Base-by-base conservation (phyloP, 2,797 vertebrate genomes). In the Ceyx erithaca region DNA sequence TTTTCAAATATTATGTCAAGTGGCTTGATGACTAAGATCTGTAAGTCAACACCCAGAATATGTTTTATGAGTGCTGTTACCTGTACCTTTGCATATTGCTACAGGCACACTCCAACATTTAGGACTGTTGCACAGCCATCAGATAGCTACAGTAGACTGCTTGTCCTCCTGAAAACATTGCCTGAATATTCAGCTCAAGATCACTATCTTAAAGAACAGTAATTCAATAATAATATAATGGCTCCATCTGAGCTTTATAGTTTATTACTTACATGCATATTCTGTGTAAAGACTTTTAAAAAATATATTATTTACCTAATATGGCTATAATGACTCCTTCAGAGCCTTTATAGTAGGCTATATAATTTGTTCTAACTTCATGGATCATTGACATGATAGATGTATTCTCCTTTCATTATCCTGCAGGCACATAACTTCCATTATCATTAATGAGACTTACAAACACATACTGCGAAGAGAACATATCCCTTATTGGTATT, bases 331-430 rank as follows among this genome's bases (percentile, higher is more conserved):
- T 91, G 90, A 93, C 79, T 93, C 77, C 84, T 96, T 92, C 80
- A 85, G n/a, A 0, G 52, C 61, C 57, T 90, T 85, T 92, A 83
- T 80, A 78, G 90, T 82, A 90, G 64, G 63, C 85, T 81, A 58
- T 73, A 96, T 92, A 95, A 97, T 96, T 94, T 95, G 78, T 87
- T 88, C 85, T 89, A 81, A 90, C 94, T 96, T 96, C 87, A 96
- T 87, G 95, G 96, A 92, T 93, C 96, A 96, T 95, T 96, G 94
- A 80, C 62, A 61, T 96, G 94, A 96, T 90, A 89, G 66, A 96
- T 94, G 59, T 43, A 88, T 82, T 61, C 87, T 81, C 61, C 76
- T 76, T 83, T 91, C 83, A 76, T 76, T 92, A 82, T 95, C 82
- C 93, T 95, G 87, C 90, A 90, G 85, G 93, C 95, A 79, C 19